Evolutionary conservation across 2,797 vertebrate species (phyloP).

Genomic region (Sciaenops ocellatus): DNA sequence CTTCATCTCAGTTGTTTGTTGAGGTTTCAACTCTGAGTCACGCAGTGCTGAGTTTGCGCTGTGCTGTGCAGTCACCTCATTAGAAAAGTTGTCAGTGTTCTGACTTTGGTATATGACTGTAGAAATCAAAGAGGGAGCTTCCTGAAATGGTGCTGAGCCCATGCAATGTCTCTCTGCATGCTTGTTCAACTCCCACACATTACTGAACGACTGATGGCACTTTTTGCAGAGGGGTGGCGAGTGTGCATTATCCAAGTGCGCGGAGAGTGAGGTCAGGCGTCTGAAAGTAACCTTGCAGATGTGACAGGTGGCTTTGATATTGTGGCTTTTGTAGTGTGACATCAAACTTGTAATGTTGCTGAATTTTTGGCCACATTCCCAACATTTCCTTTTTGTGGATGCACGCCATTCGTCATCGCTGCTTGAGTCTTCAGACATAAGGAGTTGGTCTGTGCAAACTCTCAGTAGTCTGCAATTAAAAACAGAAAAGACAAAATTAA

Average conservation of each 20-base stretch:
- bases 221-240: conserved; percentile 53
- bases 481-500: conserved; percentile 9
- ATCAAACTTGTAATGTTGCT: conserved; percentile 51
- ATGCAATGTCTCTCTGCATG: conserved; percentile 55
- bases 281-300: conserved; percentile 74
- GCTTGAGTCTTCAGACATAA: conserved; percentile 74
- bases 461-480: conserved; percentile 67
- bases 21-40: conserved; percentile 4
- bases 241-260: conserved; percentile 76
- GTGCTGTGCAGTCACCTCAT: conserved; percentile 4
- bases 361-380: conserved; percentile 76
- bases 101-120: not conserved
- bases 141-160: not conserved
- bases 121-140: conserved; percentile 12
- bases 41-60: not conserved
- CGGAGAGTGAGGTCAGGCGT: conserved; percentile 65
- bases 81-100: conserved; percentile 5
- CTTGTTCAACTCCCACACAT: conserved; percentile 76
- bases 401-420: conserved; percentile 70
- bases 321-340: conserved; percentile 68
- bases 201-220: conserved; percentile 63
- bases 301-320: conserved; percentile 66
- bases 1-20: conserved; percentile 26
- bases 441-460: conserved; percentile 42
- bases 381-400: conserved; percentile 54